Base-by-base conservation (phyloP, 2,113 vertebrate species). In the Lampris megalopsis region DNA sequence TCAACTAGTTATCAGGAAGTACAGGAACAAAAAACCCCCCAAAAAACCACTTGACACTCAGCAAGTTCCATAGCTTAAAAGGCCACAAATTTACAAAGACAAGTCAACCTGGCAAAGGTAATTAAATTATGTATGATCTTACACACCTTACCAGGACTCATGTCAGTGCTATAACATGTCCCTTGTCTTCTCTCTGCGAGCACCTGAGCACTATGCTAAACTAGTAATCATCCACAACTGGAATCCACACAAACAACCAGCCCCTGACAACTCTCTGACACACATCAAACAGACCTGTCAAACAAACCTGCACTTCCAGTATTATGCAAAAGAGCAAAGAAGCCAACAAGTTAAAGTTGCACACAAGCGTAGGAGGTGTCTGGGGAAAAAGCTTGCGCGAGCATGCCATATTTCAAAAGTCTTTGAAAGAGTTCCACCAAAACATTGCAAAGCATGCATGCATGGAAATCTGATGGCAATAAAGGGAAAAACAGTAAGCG, bases 281-380 rank as follows among this genome's bases (percentile, higher is more conserved):
- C 59, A 48, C 68, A 71, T 86, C 72, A 81, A 68, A 80, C 60
- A 10, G 73, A 66, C 63, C 45, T 36, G 68, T 69, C 24, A 24
- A 73, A 57, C 73, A 82, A 93, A 93, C 92, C 90, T 91, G 93
- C 69, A 77, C 79, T 83, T 84, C 93, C 83, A 86, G 89, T 93
- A 81, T 85, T 83, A 82, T 62, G 69, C 35, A 71, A 79, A 80
- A 61, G 66, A 71, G 65, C 65, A 42, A 54, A 24, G n/a, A 58
- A 11, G 38, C 13, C 42, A 9, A 66, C 43, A 71, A 63, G 69
- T 58, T 65, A 60, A 58, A 45, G 42, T 3, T 75, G 56, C 48
- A 24, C 10, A 72, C 73, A 69, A 42, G 68, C 9, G 54, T 1
- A 83, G 80, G 79, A 68, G 72, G 80, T 35, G 54, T 83, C 86